Conservation (phyloP, 2,797 vertebrate species). For the Vespertilio murinus region DNA sequence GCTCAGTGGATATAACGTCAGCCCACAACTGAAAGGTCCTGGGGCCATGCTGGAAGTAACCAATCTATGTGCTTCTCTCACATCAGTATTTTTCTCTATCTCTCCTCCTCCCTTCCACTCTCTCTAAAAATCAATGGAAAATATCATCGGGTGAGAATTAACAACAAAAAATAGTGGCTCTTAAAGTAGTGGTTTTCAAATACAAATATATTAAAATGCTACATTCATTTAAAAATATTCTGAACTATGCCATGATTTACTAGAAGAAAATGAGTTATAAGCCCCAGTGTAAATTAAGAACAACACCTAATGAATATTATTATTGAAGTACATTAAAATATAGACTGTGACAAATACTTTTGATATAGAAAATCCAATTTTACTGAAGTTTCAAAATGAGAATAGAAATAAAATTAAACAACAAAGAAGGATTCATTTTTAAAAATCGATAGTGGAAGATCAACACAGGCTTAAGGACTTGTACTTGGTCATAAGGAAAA, state of each 20-base stretch:
- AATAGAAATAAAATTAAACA: background rate
- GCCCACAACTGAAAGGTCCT: too few relatives aligned
- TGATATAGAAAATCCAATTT: background rate
- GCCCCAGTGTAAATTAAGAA: background rate
- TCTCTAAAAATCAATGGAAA: too few relatives aligned
- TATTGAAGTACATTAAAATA: background rate
- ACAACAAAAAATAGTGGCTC: too few relatives aligned
- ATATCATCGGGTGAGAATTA: too few relatives aligned
- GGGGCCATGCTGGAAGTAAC: too few relatives aligned
- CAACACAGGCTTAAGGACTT: background rate
- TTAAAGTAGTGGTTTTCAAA: background rate
- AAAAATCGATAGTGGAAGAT: background rate
- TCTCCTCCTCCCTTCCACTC: too few relatives aligned
- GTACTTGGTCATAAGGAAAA: background rate
- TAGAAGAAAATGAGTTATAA: constrained; percentile 2
- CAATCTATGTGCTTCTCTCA: too few relatives aligned
- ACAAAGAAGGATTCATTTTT: background rate
- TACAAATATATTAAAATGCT: background rate
- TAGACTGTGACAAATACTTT: background rate
- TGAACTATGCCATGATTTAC: background rate
- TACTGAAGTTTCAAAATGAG: background rate
- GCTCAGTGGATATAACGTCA: too few relatives aligned
- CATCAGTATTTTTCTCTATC: too few relatives aligned
- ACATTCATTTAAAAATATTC: constrained; percentile 32
- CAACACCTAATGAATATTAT: background rate